A percentile compares a stretch with the other conserved stretches of the same genome.
phyloP scores from a whole-genome alignment of 2,113 vertebrate species.

The Lynx canadensis region DNA sequence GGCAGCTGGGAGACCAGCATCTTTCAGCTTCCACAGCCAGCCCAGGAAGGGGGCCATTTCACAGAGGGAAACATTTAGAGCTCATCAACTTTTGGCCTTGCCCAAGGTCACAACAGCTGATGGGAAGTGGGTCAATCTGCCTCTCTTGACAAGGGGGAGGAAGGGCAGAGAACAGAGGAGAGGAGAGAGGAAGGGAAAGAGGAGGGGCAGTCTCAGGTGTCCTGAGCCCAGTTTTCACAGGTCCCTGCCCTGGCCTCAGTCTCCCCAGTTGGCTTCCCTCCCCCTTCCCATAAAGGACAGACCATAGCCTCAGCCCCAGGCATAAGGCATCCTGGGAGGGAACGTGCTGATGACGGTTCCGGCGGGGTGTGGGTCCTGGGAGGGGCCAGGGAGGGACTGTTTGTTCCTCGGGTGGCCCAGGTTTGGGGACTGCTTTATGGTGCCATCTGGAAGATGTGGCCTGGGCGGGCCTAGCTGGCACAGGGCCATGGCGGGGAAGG shows the following conservation, averaged over 20 bases:
- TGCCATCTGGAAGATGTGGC: conserved; percentile 78
- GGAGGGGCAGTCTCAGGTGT: rapidly evolving
- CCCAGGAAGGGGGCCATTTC: neutral
- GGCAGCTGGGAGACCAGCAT: neutral
- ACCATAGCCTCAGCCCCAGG: neutral
- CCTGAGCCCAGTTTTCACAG: neutral
- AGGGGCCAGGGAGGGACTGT: conserved; percentile 52
- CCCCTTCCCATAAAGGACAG: neutral
- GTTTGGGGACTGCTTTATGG: conserved; percentile 60
- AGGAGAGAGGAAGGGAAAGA: neutral
- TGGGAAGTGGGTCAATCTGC: neutral
- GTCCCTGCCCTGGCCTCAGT: neutral
- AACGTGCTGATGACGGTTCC: neutral
- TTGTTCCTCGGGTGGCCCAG: conserved; percentile 59
- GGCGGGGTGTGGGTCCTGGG: conserved; percentile 53
- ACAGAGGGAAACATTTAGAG: neutral
- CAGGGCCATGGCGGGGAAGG: neutral
- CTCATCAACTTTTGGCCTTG: neutral
- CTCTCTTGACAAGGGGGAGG: neutral
- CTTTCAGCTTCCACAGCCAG: neutral
- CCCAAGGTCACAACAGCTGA: neutral
- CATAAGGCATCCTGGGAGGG: neutral
- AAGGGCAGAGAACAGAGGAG: neutral
- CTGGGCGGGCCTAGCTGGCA: conserved; percentile 59
- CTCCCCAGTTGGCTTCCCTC: neutral